Percentiles rank a stretch among this genome's conserved stretches.
These are phyloP conservation scores for Dromococcyx pavoninus DNA, from an alignment of 2,797 vertebrate species.

Conservation along the genomic window DNA sequence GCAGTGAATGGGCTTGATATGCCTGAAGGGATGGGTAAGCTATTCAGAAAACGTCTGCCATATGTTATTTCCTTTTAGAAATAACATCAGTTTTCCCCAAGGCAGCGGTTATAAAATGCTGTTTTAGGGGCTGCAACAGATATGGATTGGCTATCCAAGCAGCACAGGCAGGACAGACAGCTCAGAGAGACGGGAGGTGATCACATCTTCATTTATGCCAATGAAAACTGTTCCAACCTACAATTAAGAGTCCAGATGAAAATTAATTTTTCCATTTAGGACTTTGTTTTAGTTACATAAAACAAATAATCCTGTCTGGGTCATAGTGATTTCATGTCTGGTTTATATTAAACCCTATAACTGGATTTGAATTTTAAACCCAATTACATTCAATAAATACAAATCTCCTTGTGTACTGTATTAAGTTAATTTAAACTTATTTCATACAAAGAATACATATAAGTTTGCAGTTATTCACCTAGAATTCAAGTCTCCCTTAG, in stretches of 20 bases:
- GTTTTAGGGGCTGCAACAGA: background rate
- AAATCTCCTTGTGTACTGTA: background rate
- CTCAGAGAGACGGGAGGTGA: background rate
- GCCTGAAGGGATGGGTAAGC: background rate
- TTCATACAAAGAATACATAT: background rate
- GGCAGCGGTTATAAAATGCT: background rate
- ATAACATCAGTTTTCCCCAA: background rate
- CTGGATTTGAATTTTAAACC: constrained; percentile 36
- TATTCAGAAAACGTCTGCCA: background rate
- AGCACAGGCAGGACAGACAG: background rate
- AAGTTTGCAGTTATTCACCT: background rate
- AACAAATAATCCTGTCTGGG: constrained; percentile 35
- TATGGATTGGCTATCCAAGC: background rate
- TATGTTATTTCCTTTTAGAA: background rate
- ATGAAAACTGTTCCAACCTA: background rate
- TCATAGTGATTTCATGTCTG: constrained; percentile 52
- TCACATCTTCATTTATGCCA: background rate
- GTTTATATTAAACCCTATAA: constrained; percentile 47
- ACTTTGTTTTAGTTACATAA: constrained; percentile 45
- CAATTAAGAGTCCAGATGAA: constrained; percentile 18
- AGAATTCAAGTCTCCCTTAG: background rate
- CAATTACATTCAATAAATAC: constrained; percentile 24
- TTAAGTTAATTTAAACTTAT: background rate
- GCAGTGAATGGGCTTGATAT: background rate
- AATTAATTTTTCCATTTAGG: constrained; percentile 24